Evolutionary conservation across 1,140 invertebrate genomes (phyloP), one percentile per base, ranked within the genome.

Genomic region (Drosophila ficusphila): DNA sequence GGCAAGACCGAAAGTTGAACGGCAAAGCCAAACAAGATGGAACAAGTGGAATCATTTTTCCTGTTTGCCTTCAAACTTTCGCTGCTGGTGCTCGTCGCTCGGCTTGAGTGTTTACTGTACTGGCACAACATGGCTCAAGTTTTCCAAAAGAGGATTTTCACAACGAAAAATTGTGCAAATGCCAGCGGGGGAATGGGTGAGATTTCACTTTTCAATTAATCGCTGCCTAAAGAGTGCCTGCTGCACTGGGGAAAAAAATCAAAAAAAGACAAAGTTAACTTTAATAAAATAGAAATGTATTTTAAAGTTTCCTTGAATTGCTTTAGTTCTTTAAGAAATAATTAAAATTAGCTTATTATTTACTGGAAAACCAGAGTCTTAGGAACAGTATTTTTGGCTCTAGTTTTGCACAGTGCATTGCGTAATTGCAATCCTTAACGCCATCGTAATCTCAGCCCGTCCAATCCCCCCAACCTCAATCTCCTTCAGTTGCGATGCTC

Each of bases 41-140:
- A 25, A 57, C 18, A 69, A 70, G 29, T 44, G 56, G 54, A 31
- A 60, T 46, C 64, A 69, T 44, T 60, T 49, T 31, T 41, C 21
- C 31, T 41, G 27, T 67, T 67, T 67, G 21, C 62, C 27, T 7
- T 16, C n/a, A 51, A 65, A 67, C 44, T 65, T 67, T 67, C 29
- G 27, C 34, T 12, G 21, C 18, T 53, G 48, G 23, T 57, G 33
- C 57, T 60, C 57, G 23, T 61, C 18, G 18, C 57, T 16, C 19
- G 14, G 8, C n/a, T 67, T n/a, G 62, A 67, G 62, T 65, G 62
- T 33, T 65, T 67, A 67, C 62, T 67, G 62, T 67, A 65, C 62
- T 41, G 44, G 27, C 62, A 51, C 42, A 65, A 51, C 62, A 41
- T 31, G 34, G 60, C 19, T 31, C 27, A 67, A 67, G 60, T 65